These are phyloP conservation scores for Brachionus angularis DNA, from an alignment of 1,140 invertebrate species.

Conservation along the genomic window DNA sequence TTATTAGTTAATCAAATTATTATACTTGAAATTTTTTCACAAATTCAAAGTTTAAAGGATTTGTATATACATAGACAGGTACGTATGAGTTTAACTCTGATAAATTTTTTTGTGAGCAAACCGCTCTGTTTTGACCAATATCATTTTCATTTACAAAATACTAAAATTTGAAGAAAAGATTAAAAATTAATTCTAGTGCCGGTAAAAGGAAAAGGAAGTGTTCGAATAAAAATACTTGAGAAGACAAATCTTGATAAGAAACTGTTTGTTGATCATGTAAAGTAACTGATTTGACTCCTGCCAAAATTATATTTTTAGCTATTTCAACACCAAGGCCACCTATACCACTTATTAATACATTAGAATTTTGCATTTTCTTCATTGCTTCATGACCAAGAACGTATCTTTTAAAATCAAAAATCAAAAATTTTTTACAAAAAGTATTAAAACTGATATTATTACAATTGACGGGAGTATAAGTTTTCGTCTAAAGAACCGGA, in stretches of 20 bases:
- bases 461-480: conserved; percentile 20
- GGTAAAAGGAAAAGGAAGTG: too few species aligned
- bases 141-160: conserved; percentile 77
- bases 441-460: not conserved
- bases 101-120: conserved; percentile 67
- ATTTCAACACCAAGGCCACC: conserved; percentile 93
- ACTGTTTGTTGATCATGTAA: conserved; percentile 71
- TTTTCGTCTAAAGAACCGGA: conserved; percentile 6
- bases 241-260: conserved; percentile 60
- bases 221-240: too few species aligned
- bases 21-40: conserved; percentile 88
- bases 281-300: conserved; percentile 93
- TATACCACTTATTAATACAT: conserved; percentile 87
- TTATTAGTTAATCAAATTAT: conserved; percentile 63
- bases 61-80: not conserved
- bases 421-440: not conserved
- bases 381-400: conserved; percentile 96
- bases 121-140: conserved; percentile 81
- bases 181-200: not conserved
- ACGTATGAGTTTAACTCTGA: conserved; percentile 5
- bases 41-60: not conserved
- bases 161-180: not conserved
- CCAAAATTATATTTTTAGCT: conserved; percentile 95
- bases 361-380: conserved; percentile 87
- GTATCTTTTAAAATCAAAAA: conserved; percentile 49